phyloP scores from a whole-genome alignment of 1,140 invertebrate genomes.

The Pomacea maculata region DNA sequence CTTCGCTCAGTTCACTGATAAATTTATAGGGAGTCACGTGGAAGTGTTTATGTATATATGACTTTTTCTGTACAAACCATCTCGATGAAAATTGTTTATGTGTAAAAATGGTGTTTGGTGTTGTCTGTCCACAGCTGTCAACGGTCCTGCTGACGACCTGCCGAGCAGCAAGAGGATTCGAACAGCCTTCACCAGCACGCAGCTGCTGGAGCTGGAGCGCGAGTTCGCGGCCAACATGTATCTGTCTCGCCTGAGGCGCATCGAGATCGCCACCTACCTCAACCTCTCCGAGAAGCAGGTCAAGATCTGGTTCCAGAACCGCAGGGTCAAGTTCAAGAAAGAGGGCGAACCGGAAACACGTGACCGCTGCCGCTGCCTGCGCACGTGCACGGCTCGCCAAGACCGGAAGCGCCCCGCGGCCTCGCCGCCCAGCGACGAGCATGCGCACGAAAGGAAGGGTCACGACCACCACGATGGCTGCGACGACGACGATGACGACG shows the following conservation, averaged over 20 bases:
- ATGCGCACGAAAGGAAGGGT: slow-evolving; percentile 1
- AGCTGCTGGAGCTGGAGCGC: slow-evolving; percentile 71
- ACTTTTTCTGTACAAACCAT: too few relatives aligned
- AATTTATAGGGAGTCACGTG: too few relatives aligned
- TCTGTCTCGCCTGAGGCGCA: slow-evolving; percentile 69
- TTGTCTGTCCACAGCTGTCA: slow-evolving; percentile 42
- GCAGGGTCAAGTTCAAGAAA: slow-evolving; percentile 90
- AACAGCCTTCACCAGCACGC: slow-evolving; percentile 72
- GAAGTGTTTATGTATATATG: too few relatives aligned
- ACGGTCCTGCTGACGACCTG: slow-evolving; percentile 57
- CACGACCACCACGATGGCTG: too few relatives aligned
- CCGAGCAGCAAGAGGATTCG: slow-evolving; percentile 67
- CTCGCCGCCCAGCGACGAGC: neutral
- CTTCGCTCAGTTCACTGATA: too few relatives aligned
- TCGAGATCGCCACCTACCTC: slow-evolving; percentile 72
- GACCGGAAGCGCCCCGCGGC: slow-evolving; percentile 3
- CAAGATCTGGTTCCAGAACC: slow-evolving; percentile 72
- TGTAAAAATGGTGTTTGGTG: too few relatives aligned
- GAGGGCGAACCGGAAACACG: slow-evolving; percentile 65
- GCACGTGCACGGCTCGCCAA: slow-evolving; percentile 47
- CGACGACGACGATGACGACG: slow-evolving; percentile 2
- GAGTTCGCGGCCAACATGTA: slow-evolving; percentile 72
- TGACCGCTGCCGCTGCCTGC: slow-evolving; percentile 70
- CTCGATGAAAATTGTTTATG: too few relatives aligned
- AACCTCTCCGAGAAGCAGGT: slow-evolving; percentile 87